phyloP scores from a whole-genome alignment of 2,888 invertebrate genomes.

The Eurois occulta region DNA sequence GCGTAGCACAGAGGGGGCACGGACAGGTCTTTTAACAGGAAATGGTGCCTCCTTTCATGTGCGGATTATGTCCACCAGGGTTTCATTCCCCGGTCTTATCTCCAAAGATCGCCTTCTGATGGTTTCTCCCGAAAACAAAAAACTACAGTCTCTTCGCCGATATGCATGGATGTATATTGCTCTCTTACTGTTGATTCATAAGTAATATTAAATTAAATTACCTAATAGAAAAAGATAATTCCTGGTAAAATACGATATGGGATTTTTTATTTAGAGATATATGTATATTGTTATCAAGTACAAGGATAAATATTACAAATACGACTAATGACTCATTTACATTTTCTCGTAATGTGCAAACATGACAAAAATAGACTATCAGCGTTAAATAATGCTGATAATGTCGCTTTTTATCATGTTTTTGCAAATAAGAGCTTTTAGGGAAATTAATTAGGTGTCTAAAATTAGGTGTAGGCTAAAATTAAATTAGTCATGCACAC shows the following conservation, averaged over 20 bases:
- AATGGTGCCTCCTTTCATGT: not conserved
- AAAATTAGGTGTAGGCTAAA: not conserved
- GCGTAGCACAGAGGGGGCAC: not conserved
- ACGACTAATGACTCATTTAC: constrained; percentile 6
- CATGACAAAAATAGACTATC: not conserved
- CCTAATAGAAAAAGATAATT: not conserved
- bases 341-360: not conserved
- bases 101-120: not conserved
- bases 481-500: not conserved
- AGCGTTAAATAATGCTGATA: not conserved
- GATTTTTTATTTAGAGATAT: not conserved
- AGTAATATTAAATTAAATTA: not conserved
- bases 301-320: not conserved
- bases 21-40: not conserved
- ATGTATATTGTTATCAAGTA: not conserved
- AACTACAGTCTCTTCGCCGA: not conserved
- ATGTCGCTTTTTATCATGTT: constrained; percentile 6
- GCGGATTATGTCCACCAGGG: not conserved
- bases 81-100: not conserved
- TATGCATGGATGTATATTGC: too few relatives aligned
- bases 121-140: not conserved
- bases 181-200: not conserved
- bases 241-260: not conserved
- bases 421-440: constrained; percentile 4
- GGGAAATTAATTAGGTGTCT: not conserved